Evolutionary conservation across 2,888 invertebrate species (phyloP).

Genomic region (Caradrina clavipalpis): DNA sequence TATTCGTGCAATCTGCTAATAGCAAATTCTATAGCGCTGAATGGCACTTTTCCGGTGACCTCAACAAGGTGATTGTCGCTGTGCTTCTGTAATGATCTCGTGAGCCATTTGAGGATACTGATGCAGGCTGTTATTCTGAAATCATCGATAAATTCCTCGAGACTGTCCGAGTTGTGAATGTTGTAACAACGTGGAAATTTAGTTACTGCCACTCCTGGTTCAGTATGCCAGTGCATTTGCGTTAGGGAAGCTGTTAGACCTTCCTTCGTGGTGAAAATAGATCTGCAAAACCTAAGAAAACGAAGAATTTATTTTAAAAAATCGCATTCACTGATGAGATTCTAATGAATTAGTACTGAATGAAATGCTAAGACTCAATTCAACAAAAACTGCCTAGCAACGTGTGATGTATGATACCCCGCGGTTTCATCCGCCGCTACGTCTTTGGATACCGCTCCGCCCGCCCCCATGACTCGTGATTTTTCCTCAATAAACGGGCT

Average conservation of each 20-base stretch:
- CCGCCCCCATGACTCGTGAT: too few relatives aligned
- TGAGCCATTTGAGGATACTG: slow-evolving; percentile 95
- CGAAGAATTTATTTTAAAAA: slow-evolving; percentile 64
- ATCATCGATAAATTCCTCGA: slow-evolving; percentile 96
- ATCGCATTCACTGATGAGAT: not conserved
- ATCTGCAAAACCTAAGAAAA: slow-evolving; percentile 95
- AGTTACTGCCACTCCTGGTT: slow-evolving; percentile 94
- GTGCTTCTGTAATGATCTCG: slow-evolving; percentile 89
- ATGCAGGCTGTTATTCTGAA: slow-evolving; percentile 97
- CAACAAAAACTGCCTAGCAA: too few relatives aligned
- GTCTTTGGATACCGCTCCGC: too few relatives aligned
- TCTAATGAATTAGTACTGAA: too few relatives aligned
- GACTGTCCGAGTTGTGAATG: slow-evolving; percentile 95
- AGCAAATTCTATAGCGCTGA: slow-evolving; percentile 95
- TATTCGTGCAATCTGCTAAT: slow-evolving; percentile 94
- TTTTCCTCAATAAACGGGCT: too few relatives aligned
- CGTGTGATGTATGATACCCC: too few relatives aligned
- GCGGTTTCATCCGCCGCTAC: too few relatives aligned
- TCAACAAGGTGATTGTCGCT: slow-evolving; percentile 91
- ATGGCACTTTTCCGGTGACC: slow-evolving; percentile 93
- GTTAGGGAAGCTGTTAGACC: slow-evolving; percentile 94
- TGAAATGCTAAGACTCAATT: too few relatives aligned
- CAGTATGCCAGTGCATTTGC: slow-evolving; percentile 96
- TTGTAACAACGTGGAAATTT: slow-evolving; percentile 97
- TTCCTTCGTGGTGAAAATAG: slow-evolving; percentile 98